Base-by-base conservation (phyloP, 2,888 invertebrate genomes). In the Galerucella pusilla region DNA sequence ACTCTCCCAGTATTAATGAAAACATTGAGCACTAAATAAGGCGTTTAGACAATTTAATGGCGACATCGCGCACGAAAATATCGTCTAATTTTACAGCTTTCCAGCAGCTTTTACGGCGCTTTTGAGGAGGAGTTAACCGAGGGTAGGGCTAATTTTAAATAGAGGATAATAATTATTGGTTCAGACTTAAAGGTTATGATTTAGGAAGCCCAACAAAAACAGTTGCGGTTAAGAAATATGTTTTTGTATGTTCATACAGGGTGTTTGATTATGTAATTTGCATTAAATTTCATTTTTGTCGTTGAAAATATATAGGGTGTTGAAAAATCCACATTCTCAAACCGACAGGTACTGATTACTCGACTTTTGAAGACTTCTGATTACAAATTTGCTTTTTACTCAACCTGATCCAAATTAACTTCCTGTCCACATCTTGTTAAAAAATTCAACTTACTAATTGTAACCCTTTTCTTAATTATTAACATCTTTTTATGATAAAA, bases 1-100 rank as follows among this genome's bases (percentile, higher is more conserved):
- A 83, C 81, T 81, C 74, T 78, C 77, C 80, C 65, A 57, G 71
- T 81, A 81, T 81, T 83, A 83, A 83, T 83, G 83, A 82, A 81
- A 82, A 81, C 80, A 77, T 77, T 70, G 71, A 54, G 77, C 76
- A 73, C 76, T 78, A 78, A 80, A 80, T 78, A 80, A 80, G 74
- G 77, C 75, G 75, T 73, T 72, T 59, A 69, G 77, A 80, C 79
- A 78, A 78, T 79, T 79, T 79, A 79, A 79, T 78, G 77, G 72
- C 52, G 61, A 7, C 42, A 46, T 42, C 57, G 59, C 60, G 42
- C 68, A 35, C 28, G 74, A 78, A 78, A 78, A 65, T 74, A 75
- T 65, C 65, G 73, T 71, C 60, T 42, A 73, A 63, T 75, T 67
- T 71, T 68, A 71, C 28, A 67, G 71, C 67, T 67, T 70, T 20